Evolutionary conservation across 2,113 vertebrate species (phyloP).

Genomic region (Phalacrocorax aristotelis): DNA sequence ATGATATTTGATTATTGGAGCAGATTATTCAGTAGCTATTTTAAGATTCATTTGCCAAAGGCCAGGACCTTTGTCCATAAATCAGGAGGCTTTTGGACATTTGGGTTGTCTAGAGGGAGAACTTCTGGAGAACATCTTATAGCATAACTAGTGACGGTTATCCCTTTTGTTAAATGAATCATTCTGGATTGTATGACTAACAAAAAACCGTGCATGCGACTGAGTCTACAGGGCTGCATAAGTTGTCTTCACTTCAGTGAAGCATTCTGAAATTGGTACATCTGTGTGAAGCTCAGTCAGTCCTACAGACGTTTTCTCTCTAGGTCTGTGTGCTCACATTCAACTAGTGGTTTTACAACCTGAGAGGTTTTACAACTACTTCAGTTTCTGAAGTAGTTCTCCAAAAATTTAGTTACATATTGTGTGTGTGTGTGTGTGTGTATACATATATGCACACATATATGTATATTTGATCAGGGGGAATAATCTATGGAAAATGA

Average conservation of each 20-base stretch:
- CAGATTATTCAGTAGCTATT: not conserved
- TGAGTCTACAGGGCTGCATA: not conserved
- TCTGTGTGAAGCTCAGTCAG: not conserved
- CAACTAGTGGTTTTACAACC: not conserved
- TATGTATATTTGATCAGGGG: not conserved
- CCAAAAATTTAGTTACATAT: not conserved
- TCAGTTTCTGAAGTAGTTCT: not conserved
- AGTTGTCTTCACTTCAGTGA: not conserved
- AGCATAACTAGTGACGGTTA: not conserved
- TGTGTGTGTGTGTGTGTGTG: not conserved
- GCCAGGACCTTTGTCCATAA: not conserved
- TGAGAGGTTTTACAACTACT: not conserved
- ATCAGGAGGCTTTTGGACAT: accelerated
- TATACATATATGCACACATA: accelerated
- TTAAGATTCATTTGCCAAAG: not conserved
- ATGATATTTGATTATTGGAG: not conserved
- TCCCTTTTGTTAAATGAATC: not conserved
- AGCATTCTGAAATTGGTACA: not conserved
- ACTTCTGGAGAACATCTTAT: not conserved
- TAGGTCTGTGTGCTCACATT: not conserved
- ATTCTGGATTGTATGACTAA: not conserved
- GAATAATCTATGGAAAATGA: not conserved
- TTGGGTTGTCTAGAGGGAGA: not conserved
- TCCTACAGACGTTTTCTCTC: not conserved
- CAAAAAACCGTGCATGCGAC: accelerated